Percentiles rank a stretch among this genome's conserved stretches.
These are phyloP conservation scores for Ischnura elegans DNA, from an alignment of 2,888 invertebrate species.

Conservation along the genomic window DNA sequence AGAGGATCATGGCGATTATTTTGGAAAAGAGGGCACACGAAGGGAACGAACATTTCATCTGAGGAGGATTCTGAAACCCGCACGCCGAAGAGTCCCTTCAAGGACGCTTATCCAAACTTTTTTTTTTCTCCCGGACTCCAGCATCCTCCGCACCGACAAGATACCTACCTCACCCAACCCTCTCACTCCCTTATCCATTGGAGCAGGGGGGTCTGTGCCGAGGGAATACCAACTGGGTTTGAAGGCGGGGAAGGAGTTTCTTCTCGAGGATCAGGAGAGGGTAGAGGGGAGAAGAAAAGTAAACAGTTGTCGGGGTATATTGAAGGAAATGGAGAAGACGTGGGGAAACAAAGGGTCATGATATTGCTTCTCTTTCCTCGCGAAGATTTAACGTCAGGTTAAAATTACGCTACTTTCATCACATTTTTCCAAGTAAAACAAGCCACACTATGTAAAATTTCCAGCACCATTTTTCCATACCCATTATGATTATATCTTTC, in stretches of 20 bases:
- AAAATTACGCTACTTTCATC: background rate
- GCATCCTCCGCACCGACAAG: background rate
- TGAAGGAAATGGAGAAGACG: background rate
- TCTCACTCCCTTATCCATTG: background rate
- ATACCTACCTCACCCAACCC: background rate
- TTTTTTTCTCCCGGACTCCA: background rate
- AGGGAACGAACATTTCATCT: background rate
- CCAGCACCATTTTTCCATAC: too few species aligned
- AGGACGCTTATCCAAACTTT: background rate
- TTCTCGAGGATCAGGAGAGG: background rate
- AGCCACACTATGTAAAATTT: background rate
- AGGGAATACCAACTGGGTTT: background rate
- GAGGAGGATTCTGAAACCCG: background rate
- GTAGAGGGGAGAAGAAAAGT: background rate
- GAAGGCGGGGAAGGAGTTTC: background rate
- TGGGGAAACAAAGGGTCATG: background rate
- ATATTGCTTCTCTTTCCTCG: background rate
- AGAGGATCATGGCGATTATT: background rate
- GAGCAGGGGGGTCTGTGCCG: background rate
- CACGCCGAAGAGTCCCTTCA: background rate
- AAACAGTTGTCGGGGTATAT: background rate
- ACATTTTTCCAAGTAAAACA: background rate
- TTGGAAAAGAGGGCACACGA: background rate
- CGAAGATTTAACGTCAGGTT: background rate
- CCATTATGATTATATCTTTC: too few species aligned